Evolutionary conservation across 2,113 vertebrate genomes (phyloP), one percentile per base, ranked within the genome.

Genomic region (Corvus cornix): DNA sequence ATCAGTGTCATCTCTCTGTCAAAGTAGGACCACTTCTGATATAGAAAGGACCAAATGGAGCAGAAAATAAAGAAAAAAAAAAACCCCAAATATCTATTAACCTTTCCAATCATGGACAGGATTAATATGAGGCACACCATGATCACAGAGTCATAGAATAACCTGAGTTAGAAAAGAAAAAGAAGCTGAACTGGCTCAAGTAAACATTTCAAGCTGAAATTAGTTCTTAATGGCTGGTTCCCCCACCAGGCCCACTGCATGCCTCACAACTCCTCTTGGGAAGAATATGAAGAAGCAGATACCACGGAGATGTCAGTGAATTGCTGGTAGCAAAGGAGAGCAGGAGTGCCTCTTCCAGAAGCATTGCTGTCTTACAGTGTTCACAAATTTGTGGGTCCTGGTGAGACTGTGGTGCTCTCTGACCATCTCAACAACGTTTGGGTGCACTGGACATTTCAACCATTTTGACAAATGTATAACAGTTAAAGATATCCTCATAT

Each of bases 21-120:
- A 85, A 83, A 90, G 66, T n/a, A 9, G 10, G 23, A n/a, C 28
- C 10, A 22, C 22, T 73, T 35, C 21, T 52, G 19, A 37, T 10
- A 2, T 2, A 83, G 26, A 53, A 77, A 78, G 16, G 33, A 62
- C 13, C 7, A 63, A 91, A 66, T 31, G 16, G 43, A 89, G 10
- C 30, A 84, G 28, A 13, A n/a, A 74, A 48, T 18, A 49, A n/a
- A 48, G 15, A 2, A 11, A 59, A 59, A 11, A 59, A 13, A 43
- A 48, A 2, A 0, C 35, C 0, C 0, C 2, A 27, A 53, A 35
- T 7, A 43, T 22, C 2, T 23, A 19, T 69, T 16, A 86, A 19
- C 22, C 14, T 68, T 74, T 51, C 48, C 31, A 62, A 0, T 37
- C 26, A 9, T 9, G 27, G 37, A 9, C 22, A 46, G 31, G 35